Base-by-base conservation (phyloP, 1,140 invertebrate genomes). In the Drosophila repletoides region DNA sequence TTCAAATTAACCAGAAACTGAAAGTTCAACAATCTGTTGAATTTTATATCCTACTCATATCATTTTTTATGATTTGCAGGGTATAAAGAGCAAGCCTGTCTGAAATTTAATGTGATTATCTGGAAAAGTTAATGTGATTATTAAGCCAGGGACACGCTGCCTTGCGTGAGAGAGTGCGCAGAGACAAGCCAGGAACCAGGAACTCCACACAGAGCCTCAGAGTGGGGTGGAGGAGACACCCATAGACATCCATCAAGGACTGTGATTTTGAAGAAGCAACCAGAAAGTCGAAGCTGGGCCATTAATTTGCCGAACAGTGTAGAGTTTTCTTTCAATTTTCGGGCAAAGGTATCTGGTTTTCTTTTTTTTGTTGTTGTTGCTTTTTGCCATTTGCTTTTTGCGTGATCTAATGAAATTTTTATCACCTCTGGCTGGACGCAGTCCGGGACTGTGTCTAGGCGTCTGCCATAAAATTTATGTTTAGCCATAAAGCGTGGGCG, bases 361-460 rank as follows among this genome's bases (percentile, higher is more conserved):
- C n/a, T n/a, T n/a, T n/a, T n/a, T n/a, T n/a, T n/a, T n/a, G n/a
- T n/a, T n/a, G n/a, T n/a, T n/a, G n/a, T n/a, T n/a, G n/a, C n/a
- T n/a, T n/a, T n/a, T n/a, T n/a, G n/a, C n/a, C n/a, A n/a, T n/a
- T n/a, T n/a, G n/a, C n/a, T 51, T 76, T 61, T 71, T 74, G 80
- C 80, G 80, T 86, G 80, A 86, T 72, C 67, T 80, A 84, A 84
- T 84, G 71, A 84, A 84, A 84, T 86, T 86, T 84, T 84, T 84
- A 86, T 84, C 80, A 80, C 75, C 80, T 63, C 33, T 55, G 38
- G 67, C 33, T 59, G 73, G 58, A 55, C 22, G 59, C 65, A 46
- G 76, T 76, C 40, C 60, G 14, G 59, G 43, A 58, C 40, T 36
- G 22, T 61, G 74, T 86, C 79, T 86, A 84, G 80, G 80, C 71